Evolutionary conservation across 1,140 invertebrate species (phyloP).

Genomic region (Archegozetes longisetosus): DNA sequence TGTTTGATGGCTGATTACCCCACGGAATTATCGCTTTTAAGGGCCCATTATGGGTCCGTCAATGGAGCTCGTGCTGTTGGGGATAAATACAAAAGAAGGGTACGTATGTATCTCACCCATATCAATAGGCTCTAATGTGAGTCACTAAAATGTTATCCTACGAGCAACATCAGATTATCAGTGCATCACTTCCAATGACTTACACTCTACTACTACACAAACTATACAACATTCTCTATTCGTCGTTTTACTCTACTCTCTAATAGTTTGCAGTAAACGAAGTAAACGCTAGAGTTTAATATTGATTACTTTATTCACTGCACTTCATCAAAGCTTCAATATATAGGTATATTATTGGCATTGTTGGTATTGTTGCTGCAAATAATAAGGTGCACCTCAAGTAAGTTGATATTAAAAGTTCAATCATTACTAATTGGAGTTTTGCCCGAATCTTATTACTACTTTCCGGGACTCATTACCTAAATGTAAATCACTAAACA

Average conservation of each 20-base stretch:
- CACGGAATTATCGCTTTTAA: neutral
- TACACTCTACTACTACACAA: too few species aligned
- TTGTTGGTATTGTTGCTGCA: neutral
- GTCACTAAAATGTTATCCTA: neutral
- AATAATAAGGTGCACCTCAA: neutral
- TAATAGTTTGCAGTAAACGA: too few species aligned
- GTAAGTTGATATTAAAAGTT: neutral
- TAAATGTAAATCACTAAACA: neutral
- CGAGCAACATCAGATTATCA: neutral
- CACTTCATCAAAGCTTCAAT: neutral
- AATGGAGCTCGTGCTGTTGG: neutral
- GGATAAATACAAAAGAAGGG: neutral
- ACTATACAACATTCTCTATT: too few species aligned
- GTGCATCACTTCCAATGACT: too few species aligned
- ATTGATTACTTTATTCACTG: neutral
- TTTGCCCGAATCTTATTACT: neutral
- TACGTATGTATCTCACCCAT: neutral
- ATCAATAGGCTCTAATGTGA: neutral
- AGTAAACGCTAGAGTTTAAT: neutral
- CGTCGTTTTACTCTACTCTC: too few species aligned
- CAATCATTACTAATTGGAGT: neutral
- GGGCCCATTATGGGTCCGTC: neutral
- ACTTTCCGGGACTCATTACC: neutral
- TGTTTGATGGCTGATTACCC: neutral
- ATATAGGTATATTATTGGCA: neutral